Conservation (phyloP, 2,797 vertebrate species). For the Pipistrellus pygmaeus region DNA sequence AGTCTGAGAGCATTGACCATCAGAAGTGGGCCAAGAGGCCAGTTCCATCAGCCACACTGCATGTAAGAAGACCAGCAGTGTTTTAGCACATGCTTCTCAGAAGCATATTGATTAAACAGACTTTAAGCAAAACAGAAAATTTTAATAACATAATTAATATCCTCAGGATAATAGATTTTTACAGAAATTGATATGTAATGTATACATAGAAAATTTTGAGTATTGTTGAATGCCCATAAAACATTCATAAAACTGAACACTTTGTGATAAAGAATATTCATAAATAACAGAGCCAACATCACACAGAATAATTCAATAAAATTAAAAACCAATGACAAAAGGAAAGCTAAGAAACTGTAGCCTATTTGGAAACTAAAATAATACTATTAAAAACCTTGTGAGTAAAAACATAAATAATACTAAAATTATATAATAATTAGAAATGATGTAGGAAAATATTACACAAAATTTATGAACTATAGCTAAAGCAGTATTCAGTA, state of each 20-base stretch:
- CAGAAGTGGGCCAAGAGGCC: neutral
- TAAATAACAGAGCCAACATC: neutral
- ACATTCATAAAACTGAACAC: neutral
- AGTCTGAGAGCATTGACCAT: neutral
- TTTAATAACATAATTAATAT: neutral
- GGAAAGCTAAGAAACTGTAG: neutral
- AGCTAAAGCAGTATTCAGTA: neutral
- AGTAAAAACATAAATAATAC: neutral
- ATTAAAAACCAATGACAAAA: neutral
- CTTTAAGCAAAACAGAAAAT: neutral
- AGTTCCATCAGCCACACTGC: neutral
- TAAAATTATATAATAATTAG: neutral
- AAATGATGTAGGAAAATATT: neutral
- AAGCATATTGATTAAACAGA: neutral
- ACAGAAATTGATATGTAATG: neutral
- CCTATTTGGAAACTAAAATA: neutral
- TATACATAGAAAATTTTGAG: neutral
- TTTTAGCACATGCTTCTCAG: neutral
- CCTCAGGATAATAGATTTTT: neutral
- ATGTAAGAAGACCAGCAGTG: neutral
- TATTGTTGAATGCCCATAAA: neutral
- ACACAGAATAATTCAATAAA: neutral
- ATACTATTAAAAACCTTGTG: neutral
- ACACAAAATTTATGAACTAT: neutral
- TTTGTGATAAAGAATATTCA: neutral